These are phyloP conservation scores for Eufriesea mexicana DNA, from an alignment of 1,140 invertebrate species.

Conservation along the genomic window DNA sequence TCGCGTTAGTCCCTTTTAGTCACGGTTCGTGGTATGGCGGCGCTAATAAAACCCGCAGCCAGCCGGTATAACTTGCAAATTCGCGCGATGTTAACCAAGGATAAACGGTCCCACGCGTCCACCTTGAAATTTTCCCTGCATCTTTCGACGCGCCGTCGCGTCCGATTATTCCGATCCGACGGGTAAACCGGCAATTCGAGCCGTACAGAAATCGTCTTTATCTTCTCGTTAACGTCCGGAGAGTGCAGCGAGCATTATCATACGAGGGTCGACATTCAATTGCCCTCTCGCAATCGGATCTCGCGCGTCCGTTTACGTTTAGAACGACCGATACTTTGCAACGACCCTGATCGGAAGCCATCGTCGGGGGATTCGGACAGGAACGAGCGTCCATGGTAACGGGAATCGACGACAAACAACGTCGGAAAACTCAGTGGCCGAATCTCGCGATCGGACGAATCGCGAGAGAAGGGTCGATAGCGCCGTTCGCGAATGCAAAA, in stretches of 20 bases:
- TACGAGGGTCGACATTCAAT: background rate
- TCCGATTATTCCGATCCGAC: background rate
- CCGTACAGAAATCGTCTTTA: background rate
- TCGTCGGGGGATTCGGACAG: no score
- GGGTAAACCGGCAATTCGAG: background rate
- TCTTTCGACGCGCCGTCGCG: background rate
- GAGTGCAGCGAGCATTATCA: background rate
- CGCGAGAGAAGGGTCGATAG: background rate
- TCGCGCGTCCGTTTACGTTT: background rate
- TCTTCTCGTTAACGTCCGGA: background rate
- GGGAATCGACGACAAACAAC: background rate
- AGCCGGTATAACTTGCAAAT: constrained; percentile 80
- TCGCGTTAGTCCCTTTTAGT: constrained; percentile 67
- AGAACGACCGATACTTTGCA: background rate
- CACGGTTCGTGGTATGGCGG: constrained; percentile 60
- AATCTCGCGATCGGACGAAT: no score
- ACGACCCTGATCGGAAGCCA: no score
- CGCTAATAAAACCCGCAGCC: constrained; percentile 56
- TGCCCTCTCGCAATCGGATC: background rate
- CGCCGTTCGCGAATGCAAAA: constrained; percentile 5
- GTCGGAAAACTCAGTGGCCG: no score
- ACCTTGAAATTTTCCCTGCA: no score
- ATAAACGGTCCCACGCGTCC: constrained; percentile 52
- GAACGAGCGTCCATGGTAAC: no score
- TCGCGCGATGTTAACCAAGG: constrained; percentile 53